Evolutionary conservation across 2,888 invertebrate species (phyloP), one percentile per base, ranked within the genome.

Genomic region (Drosophila melanosoma): DNA sequence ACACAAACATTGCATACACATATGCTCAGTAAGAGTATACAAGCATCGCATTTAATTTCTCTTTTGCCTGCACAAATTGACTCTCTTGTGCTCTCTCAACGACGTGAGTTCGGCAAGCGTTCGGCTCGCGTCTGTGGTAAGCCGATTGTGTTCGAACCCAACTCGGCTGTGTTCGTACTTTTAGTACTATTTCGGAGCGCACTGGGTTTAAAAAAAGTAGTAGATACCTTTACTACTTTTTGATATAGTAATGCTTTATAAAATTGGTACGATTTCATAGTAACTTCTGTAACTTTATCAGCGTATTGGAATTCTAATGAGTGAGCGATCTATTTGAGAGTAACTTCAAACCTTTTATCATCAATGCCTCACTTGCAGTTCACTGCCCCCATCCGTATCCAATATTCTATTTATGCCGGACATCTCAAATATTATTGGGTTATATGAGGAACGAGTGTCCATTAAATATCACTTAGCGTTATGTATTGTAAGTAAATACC

Each of bases 381-480:
- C 79, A 64, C 29, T 79, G 70, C 52, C 49, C 76, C 20, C 23
- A 35, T 58, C 35, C 38, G 51, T 35, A 58, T 38, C 10, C 8
- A 45, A 23, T 20, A 8, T 58, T 38, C 56, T 67, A 63, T 74
- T 73, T 65, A 69, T 65, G 74, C 52, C 66, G 60, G 59, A 40
- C 59, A 62, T 59, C 52, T 75, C 48, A 49, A 61, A 79, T 66
- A 49, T 58, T 62, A 58, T 66, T 62, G 42, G 45, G 79, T 73
- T 49, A 79, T 45, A 45, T 61, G 79, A 79, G 72, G 54, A 61
- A 60, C 35, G 48, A 61, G 42, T 35, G 17, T 54, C 76, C 78
- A 79, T 78, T 71, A 67, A 70, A 76, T 67, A 35, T 57, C 49
- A 67, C 63, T 60, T 60, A 48, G 59, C 58, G 53, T 69, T 76